Base-by-base conservation (phyloP, 2,888 invertebrate genomes). In the Euzetes globulus region DNA sequence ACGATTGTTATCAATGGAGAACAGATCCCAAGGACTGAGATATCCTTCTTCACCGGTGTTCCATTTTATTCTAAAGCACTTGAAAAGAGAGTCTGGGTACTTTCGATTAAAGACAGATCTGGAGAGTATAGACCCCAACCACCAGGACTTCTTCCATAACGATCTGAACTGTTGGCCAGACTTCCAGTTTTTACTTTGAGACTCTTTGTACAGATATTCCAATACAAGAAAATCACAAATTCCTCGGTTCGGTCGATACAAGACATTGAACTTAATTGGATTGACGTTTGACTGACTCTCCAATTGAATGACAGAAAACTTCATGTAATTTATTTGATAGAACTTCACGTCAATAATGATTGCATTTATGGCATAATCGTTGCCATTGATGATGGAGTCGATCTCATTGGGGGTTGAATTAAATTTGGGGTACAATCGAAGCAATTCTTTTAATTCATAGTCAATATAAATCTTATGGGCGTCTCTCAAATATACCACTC, bases 21-120 rank as follows among this genome's bases (percentile, higher is more conserved):
- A 65, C 3, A 65, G 15, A 65, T 65, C 65, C 65, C 65, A 65
- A 2, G 65, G 65, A 65, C 65, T 65, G 1, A 65, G 65, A 5
- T 19, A 6, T 33, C 37, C 65, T 2, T 65, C 41, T 19, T 65
- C 65, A 5, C 41, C 41, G 37, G 33, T 37, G n/a, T 65, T 65
- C 37, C 33, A 65, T 19, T n/a, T 33, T 1, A 65, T 19, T 65
- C n/a, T 9, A 37, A 37, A 33, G 15, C 37, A 65, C 13, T 65
- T 65, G 37, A 37, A 65, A 15, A 11, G 15, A 7, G 65, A 65
- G 17, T 65, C 13, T 1, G 65, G 65, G n/a, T 65, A 65, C 11
- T 37, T 33, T 1, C 37, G 7, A 11, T 65, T 19, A n/a, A 65
- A 65, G n/a, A 65, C 37, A 65, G 17, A 17, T n/a, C 4, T 33